These are phyloP conservation scores for Operophtera brumata DNA, from an alignment of 2,888 invertebrate species.

Conservation along the genomic window DNA sequence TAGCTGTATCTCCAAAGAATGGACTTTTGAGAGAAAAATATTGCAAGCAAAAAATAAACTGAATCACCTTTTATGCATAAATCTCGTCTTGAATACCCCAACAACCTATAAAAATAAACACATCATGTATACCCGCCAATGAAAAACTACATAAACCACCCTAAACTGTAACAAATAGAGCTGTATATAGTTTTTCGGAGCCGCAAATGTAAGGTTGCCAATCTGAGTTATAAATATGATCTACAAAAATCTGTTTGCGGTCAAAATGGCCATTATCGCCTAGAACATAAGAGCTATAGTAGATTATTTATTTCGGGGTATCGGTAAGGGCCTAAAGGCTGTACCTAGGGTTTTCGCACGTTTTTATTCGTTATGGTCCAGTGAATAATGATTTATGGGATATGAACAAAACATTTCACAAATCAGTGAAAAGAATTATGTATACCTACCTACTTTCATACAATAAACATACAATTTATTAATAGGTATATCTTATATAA, in stretches of 20 bases:
- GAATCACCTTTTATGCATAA: slow-evolving; percentile 41
- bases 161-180: slow-evolving; percentile 12
- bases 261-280: slow-evolving; percentile 26
- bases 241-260: slow-evolving; percentile 37
- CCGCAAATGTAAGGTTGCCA: slow-evolving; percentile 30
- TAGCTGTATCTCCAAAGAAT: slow-evolving; percentile 14
- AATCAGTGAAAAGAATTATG: background rate
- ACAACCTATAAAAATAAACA: slow-evolving; percentile 43
- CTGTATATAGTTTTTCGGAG: slow-evolving; percentile 1
- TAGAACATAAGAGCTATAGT: slow-evolving; percentile 28
- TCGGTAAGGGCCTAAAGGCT: slow-evolving; percentile 25
- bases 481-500: no score
- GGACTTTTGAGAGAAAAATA: slow-evolving; percentile 26
- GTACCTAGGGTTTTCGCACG: slow-evolving; percentile 30
- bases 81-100: slow-evolving; percentile 43
- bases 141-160: background rate
- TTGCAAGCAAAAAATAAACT: slow-evolving; percentile 30
- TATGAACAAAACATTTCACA: slow-evolving; percentile 5
- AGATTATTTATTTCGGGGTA: slow-evolving; percentile 20
- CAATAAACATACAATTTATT: no score
- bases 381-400: slow-evolving; percentile 25
- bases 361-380: slow-evolving; percentile 26
- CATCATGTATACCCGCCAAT: slow-evolving; percentile 16
- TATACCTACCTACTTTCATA: no score
- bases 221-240: slow-evolving; percentile 44